Evolutionary conservation across 2,888 invertebrate genomes (phyloP), one percentile per base, ranked within the genome.

Genomic region (Acanthosepion lycidas): DNA sequence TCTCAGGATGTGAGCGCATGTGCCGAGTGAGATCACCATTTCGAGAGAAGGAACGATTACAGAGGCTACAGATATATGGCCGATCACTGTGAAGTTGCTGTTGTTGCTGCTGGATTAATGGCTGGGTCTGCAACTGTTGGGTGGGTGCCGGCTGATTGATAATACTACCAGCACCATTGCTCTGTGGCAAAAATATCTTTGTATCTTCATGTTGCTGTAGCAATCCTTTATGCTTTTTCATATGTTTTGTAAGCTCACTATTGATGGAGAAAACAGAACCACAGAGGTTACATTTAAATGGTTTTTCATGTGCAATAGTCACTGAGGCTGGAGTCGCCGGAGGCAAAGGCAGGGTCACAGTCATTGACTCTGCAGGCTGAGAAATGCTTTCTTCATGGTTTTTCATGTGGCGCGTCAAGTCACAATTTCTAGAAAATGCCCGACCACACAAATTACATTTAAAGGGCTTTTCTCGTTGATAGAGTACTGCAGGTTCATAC

Each of bases 1-100:
- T 93, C 93, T 93, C 93, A 9, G 93, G 93, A 93, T 93, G 93
- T 5, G 93, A 93, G 26, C 93, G 93, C 93, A 93, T 93, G 28
- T 93, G 93, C 12, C 93, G 49, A n/a, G 93, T 93, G 51, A 93
- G 93, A 53, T 93, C 93, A 0, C 49, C 93, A 33, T 51, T 93
- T 20, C 93, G 93, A 8, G 51, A 51, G 49, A 93, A 93, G 5
- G 93, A n/a, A 28, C 93, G 93, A 53, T 53, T 53, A 0, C 93
- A 93, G 18, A 93, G 51, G 9, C 53, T 93, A n/a, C 93, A 93
- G 53, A 93, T 18, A 28, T 93, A 93, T 53, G 93, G 93, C 33
- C 93, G 93, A 12, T 49, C n/a, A 33, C 51, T 93, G 51, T 51
- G 20, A 51, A n/a, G n/a, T 2, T 51, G 53, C 6, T 93, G 49